phyloP scores from a whole-genome alignment of 2,797 vertebrate species.

The Linurgus olivaceus region DNA sequence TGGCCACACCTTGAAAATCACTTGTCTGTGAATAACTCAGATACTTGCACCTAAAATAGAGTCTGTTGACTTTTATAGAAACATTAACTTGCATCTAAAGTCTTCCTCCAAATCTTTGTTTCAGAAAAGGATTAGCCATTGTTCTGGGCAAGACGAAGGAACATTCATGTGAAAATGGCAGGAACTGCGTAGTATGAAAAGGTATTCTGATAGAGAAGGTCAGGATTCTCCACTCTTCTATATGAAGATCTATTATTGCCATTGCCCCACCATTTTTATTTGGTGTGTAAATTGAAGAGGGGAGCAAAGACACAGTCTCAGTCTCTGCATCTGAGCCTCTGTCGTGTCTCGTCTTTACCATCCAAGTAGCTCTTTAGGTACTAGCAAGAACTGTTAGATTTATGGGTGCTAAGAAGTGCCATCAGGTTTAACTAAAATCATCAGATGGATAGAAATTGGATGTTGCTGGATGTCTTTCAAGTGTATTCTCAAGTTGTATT shows the following conservation, averaged over 20 bases:
- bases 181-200: background rate
- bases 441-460: background rate
- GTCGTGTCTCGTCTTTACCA: background rate
- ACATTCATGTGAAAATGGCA: background rate
- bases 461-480: background rate
- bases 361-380: background rate
- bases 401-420: background rate
- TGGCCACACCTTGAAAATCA: background rate
- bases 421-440: background rate
- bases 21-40: background rate
- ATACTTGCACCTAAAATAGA: background rate
- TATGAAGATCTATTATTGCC: background rate
- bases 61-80: background rate
- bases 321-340: background rate
- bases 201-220: background rate
- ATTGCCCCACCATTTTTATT: background rate
- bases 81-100: background rate
- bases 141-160: background rate
- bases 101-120: background rate
- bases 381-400: background rate
- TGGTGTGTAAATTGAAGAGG: background rate
- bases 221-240: background rate
- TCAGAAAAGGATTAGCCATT: background rate
- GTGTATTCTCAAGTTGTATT: background rate
- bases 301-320: accelerated